Base-by-base conservation (phyloP, 2,888 invertebrate genomes). In the Alloscopus bannaensis region DNA sequence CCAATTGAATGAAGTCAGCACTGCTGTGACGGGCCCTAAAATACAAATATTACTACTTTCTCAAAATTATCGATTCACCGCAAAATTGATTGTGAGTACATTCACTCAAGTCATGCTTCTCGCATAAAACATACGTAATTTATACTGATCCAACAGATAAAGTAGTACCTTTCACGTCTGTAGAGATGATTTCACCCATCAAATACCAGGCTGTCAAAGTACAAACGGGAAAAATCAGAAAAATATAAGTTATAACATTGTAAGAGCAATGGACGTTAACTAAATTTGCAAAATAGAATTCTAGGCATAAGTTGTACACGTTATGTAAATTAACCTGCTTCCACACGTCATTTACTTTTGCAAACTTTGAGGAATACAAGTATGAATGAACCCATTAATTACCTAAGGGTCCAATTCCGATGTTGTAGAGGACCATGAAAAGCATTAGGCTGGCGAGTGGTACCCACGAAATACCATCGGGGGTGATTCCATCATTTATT, bases 361-460 rank as follows among this genome's bases (percentile, higher is more conserved):
- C 6, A 20, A 57, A 57, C 3, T n/a, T n/a, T n/a, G n/a, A n/a
- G n/a, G n/a, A 57, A 8, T 31, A 52, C 64, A 36, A 40, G 60
- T 13, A 50, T 62, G n/a, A 72, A 50, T 62, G 31, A 36, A n/a
- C 64, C 42, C 65, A 65, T 76, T 50, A 81, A 65, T 64, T 72
- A 70, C 81, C 78, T 72, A 72, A 42, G 45, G 72, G 73, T 16
- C 83, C 83, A 22, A 78, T 73, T 24, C 83, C 83, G 45, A 81
- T 65, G 52, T 81, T 94, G 89, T 95, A 96, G 62, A 94, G 91
- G 26, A 94, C 88, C 28, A 95, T 93, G 88, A 94, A 97, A 2
- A 94, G n/a, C n/a, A n/a, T n/a, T n/a, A 96, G 88, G 28, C 93
- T 91, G 0, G 92, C 86, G 8, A 96, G 88, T 0, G 95, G 95